Evolutionary conservation across 2,113 vertebrate genomes (phyloP).

Genomic region (Grantiella picta): DNA sequence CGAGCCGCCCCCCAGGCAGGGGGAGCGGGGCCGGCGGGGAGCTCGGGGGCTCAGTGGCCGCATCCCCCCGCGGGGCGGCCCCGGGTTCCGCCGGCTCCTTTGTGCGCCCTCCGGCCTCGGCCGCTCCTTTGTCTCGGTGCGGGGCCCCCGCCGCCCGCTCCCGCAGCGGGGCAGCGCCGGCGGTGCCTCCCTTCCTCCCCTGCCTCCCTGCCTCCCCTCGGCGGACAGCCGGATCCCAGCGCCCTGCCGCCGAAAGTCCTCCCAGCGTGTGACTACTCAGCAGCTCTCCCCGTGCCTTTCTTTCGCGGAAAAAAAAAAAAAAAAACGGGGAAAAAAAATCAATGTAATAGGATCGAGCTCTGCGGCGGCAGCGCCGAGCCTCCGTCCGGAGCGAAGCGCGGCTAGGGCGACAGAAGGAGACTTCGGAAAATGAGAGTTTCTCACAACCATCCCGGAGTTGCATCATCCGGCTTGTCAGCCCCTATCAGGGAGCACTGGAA

Average conservation of each 20-base stretch:
- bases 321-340: background rate
- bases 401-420: background rate
- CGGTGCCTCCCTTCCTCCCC: background rate
- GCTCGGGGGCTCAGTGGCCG: background rate
- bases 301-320: background rate
- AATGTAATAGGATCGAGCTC: background rate
- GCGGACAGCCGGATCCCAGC: background rate
- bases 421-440: slow-evolving; percentile 3
- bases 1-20: background rate
- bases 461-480: slow-evolving; percentile 30
- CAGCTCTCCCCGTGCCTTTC: background rate
- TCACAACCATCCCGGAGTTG: background rate
- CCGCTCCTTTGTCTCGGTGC: slow-evolving; percentile 19
- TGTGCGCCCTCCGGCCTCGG: slow-evolving; percentile 28
- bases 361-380: background rate
- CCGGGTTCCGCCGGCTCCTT: background rate
- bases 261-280: background rate
- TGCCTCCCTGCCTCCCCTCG: background rate
- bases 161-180: background rate
- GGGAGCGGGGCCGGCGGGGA: background rate
- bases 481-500: background rate
- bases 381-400: background rate
- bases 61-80: background rate
- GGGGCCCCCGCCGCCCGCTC: background rate
- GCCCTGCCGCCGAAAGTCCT: background rate